Evolutionary conservation across 2,797 vertebrate genomes (phyloP).

Genomic region (Pseudomugil tenellus): DNA sequence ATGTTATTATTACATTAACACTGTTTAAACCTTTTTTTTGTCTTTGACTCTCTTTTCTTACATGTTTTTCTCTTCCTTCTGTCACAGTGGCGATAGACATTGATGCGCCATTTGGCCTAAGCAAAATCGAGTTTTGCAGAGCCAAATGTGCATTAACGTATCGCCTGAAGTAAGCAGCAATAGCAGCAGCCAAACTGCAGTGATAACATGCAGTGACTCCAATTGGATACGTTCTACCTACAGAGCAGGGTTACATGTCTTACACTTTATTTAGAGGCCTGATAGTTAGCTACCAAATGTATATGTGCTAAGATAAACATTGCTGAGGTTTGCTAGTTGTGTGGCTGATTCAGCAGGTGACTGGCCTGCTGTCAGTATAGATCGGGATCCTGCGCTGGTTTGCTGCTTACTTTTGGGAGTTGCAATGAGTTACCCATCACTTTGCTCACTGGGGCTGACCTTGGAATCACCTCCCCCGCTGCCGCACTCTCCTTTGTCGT

Average conservation of each 20-base stretch:
- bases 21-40: constrained; percentile 88
- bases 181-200: constrained; percentile 78
- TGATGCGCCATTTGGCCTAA: constrained; percentile 99
- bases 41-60: constrained; percentile 82
- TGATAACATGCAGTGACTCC: constrained; percentile 27
- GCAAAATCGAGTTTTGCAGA: constrained; percentile 99
- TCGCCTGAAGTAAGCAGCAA: constrained; percentile 99
- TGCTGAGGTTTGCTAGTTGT: constrained; percentile 27
- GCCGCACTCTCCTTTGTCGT: constrained; percentile 99
- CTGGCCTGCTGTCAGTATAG: constrained; percentile 66
- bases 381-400: constrained; percentile 87
- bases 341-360: constrained; percentile 61
- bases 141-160: constrained; percentile 99
- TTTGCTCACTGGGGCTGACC: constrained; percentile 99
- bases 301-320: constrained; percentile 36
- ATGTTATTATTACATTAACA: constrained; percentile 99
- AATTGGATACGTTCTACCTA: constrained; percentile 42
- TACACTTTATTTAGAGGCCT: constrained; percentile 8
- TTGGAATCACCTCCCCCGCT: constrained; percentile 99
- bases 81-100: constrained; percentile 95
- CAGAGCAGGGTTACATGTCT: constrained; percentile 2
- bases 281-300: constrained; percentile 34
- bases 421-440: constrained; percentile 99
- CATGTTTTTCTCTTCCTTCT: constrained; percentile 82
- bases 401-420: constrained; percentile 98